phyloP scores from a whole-genome alignment of 2,113 vertebrate genomes.

The Haemorhous mexicanus region DNA sequence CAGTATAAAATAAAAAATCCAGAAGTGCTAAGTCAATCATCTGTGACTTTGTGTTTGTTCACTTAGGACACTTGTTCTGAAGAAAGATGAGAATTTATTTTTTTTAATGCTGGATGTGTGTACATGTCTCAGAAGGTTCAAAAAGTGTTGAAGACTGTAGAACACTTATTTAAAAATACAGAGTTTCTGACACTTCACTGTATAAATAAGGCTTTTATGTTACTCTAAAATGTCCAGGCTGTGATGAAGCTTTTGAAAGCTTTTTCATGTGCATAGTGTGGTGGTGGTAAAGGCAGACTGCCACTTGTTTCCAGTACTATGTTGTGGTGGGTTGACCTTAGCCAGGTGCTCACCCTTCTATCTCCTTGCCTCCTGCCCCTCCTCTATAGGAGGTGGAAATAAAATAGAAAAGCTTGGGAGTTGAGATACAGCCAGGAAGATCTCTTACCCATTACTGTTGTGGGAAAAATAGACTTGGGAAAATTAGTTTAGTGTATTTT shows the following conservation, averaged over 20 bases:
- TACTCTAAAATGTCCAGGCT: background rate
- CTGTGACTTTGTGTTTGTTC: background rate
- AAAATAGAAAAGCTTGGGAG: background rate
- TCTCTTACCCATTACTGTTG: background rate
- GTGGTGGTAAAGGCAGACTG: background rate
- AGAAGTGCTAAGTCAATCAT: background rate
- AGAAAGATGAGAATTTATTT: background rate
- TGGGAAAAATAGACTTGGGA: background rate
- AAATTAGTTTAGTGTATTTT: background rate
- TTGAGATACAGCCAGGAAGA: background rate
- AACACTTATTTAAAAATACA: background rate
- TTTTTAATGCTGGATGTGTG: background rate
- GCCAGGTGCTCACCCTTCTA: background rate
- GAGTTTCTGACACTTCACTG: background rate
- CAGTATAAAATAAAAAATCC: background rate
- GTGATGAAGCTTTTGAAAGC: background rate
- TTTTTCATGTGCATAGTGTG: background rate
- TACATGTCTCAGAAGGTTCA: background rate
- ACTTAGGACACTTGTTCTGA: background rate
- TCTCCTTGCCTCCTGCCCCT: background rate
- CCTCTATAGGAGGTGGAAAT: background rate
- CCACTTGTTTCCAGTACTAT: background rate
- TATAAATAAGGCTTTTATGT: background rate
- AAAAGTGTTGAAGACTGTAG: background rate
- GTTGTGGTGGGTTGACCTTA: background rate